Evolutionary conservation across 2,888 invertebrate species (phyloP), one percentile per base, ranked within the genome.

Genomic region (Anagyrus pseudococci): DNA sequence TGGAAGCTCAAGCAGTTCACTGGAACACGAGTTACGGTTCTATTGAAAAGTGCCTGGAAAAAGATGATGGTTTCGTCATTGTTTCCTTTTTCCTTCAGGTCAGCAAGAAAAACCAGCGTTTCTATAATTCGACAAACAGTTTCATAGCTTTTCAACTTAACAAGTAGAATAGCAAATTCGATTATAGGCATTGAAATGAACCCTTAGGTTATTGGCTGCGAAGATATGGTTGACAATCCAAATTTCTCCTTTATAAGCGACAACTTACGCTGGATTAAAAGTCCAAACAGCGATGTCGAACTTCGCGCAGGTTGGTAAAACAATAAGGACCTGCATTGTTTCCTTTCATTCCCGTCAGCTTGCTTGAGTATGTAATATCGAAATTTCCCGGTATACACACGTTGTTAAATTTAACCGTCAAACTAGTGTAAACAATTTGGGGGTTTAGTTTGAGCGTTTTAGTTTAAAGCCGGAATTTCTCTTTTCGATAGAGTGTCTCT

Each of bases 191-290:
- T n/a, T n/a, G n/a, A n/a, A n/a, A n/a, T n/a, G n/a, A n/a, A n/a
- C n/a, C n/a, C n/a, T n/a, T n/a, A 76, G 76, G 75, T 74, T 4
- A 70, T 74, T 1, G 75, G 76, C 1, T 73, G 75, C 46, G 62
- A 70, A 7, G 71, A 63, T n/a, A 68, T 71, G 26, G 52, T 68
- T 0, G 75, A 75, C 46, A 76, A 77, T 70, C 69, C 71, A 2
- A 56, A 57, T 23, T 57, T 77, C 3, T 40, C 66, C 2, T 60
- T 66, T 7, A 71, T 77, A 26, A 73, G 74, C 1, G 52, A 75
- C 10, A 65, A 69, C 33, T 68, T 77, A 19, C 4, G 17, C 0
- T 55, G 47, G n/a, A 71, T 77, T 15, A 73, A 67, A 58, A 55
- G 20, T 37, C 47, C 63, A 17, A 68, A 67, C 2, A 63, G 56